A percentile compares a stretch with the other conserved stretches of the same genome.
Conservation (phyloP, 1,140 invertebrate genomes). For the Andricus grossulariae region DNA sequence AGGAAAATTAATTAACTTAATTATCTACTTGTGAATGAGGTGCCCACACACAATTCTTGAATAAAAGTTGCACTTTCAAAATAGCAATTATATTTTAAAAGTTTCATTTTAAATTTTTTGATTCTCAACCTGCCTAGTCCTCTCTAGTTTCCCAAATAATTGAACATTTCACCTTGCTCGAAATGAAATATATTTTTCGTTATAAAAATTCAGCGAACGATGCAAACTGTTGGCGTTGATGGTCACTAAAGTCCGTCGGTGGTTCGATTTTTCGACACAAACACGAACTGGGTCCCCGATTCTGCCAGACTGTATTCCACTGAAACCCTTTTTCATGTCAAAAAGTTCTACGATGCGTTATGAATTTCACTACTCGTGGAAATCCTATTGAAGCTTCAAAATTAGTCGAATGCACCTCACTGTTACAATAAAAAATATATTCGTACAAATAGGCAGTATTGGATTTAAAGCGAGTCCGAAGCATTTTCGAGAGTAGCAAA, state of each 20-base stretch:
- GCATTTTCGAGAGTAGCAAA: background rate
- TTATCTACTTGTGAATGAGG: too few relatives aligned
- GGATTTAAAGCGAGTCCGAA: slow-evolving; percentile 2
- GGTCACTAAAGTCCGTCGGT: slow-evolving; percentile 41
- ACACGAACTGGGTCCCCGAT: slow-evolving; percentile 1
- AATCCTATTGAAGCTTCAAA: slow-evolving; percentile 30
- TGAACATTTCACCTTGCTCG: too few relatives aligned
- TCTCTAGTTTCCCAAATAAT: too few relatives aligned
- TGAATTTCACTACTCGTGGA: slow-evolving; percentile 16
- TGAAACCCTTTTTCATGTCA: slow-evolving; percentile 24
- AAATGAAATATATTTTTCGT: slow-evolving; percentile 2
- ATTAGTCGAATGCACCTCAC: slow-evolving; percentile 21
- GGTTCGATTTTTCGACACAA: slow-evolving; percentile 11
- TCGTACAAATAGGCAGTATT: slow-evolving; percentile 26
- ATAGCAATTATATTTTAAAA: too few relatives aligned
- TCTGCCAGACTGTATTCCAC: slow-evolving; percentile 7
- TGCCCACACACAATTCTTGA: too few relatives aligned
- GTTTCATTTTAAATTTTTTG: too few relatives aligned
- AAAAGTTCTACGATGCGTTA: slow-evolving; percentile 26
- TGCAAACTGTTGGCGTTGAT: slow-evolving; percentile 44
- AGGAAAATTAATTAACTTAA: too few relatives aligned
- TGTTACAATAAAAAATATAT: slow-evolving; percentile 26
- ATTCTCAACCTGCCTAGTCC: too few relatives aligned
- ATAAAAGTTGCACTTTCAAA: too few relatives aligned
- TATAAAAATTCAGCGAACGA: slow-evolving; percentile 35